phyloP scores from a whole-genome alignment of 2,888 invertebrate species.

The Amphipyra tragopoginis region DNA sequence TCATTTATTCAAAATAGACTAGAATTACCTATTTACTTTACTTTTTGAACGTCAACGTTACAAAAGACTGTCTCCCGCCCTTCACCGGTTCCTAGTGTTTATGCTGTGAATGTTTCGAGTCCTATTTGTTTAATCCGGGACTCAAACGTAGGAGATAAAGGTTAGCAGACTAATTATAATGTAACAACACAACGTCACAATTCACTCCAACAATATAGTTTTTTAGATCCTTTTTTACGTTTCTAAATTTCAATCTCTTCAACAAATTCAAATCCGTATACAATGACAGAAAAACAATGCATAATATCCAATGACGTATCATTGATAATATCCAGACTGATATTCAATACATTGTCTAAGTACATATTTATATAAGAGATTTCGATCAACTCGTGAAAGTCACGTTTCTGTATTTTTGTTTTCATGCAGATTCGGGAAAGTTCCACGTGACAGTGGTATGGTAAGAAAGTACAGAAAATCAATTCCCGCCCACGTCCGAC shows the following conservation, averaged over 20 bases:
- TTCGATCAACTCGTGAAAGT: conserved; percentile 15
- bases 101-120: too few species aligned
- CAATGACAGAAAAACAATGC: conserved; percentile 6
- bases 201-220: conserved; percentile 3
- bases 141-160: neutral
- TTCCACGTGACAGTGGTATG: conserved; percentile 17
- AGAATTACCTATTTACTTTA: too few species aligned
- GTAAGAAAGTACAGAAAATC: conserved; percentile 23
- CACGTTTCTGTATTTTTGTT: conserved; percentile 41
- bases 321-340: too few species aligned
- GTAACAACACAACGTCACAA: neutral
- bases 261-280: neutral
- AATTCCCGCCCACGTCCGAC: neutral
- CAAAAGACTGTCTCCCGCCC: too few species aligned
- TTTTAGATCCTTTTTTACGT: neutral
- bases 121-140: neutral
- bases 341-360: conserved; percentile 18
- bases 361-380: neutral
- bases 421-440: conserved; percentile 30
- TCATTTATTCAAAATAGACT: too few species aligned
- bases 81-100: too few species aligned
- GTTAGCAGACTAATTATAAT: neutral
- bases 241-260: too few species aligned
- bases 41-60: too few species aligned
- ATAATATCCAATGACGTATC: too few species aligned